Evolutionary conservation across 2,888 invertebrate species (phyloP).

Genomic region (Candidula unifasciata): DNA sequence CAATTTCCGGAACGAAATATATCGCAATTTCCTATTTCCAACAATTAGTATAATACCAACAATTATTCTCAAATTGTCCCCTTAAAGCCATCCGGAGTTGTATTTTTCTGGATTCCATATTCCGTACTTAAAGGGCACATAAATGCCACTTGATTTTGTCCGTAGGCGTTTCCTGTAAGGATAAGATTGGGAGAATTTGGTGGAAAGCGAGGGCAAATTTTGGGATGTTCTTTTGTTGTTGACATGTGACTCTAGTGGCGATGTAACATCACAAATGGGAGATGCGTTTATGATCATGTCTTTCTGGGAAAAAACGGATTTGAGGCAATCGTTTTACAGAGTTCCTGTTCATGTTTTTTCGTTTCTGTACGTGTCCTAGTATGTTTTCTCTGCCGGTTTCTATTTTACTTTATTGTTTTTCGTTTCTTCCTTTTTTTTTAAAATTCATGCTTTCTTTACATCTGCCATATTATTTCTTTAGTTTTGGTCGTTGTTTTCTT

Average conservation of each 20-base stretch:
- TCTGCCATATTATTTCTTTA: too few species aligned
- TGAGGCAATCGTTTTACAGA: too few species aligned
- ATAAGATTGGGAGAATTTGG: conserved; percentile 26
- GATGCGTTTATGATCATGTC: neutral
- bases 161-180: neutral
- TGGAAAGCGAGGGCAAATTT: conserved; percentile 37
- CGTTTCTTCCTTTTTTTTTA: too few species aligned
- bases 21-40: neutral
- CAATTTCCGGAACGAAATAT: neutral
- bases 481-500: too few species aligned
- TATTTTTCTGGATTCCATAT: conserved; percentile 12
- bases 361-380: neutral
- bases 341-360: too few species aligned
- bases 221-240: neutral
- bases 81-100: neutral
- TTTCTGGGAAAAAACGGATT: neutral
- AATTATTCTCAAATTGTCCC: conserved; percentile 22
- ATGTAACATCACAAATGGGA: conserved; percentile 10
- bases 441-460: too few species aligned
- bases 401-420: too few species aligned
- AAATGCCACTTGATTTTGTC: conserved; percentile 5
- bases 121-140: conserved; percentile 17
- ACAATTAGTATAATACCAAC: conserved; percentile 1
- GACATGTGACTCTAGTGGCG: neutral
- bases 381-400: too few species aligned